Evolutionary conservation across 2,888 invertebrate species (phyloP), one percentile per base, ranked within the genome.

Genomic region (Stenchaetothrips biformis): DNA sequence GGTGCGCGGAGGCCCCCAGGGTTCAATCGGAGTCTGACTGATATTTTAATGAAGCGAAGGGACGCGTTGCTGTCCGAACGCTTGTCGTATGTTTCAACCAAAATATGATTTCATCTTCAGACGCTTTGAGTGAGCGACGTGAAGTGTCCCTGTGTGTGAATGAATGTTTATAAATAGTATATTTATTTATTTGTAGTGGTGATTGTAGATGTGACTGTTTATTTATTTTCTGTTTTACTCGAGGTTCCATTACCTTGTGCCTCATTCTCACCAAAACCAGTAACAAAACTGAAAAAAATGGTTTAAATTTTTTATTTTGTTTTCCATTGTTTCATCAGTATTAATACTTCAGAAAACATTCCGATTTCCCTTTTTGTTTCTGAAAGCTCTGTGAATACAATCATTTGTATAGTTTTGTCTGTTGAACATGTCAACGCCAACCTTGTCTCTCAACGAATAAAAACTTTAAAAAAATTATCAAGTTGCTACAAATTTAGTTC

Each of bases 121-220:
- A 53, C 53, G 53, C 18, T 53, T 53, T 13, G 18, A 13, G 13
- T 13, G 53, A 53, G 53, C 53, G 53, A 18, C 18, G 53, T 18
- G 67, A 74, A 74, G 11, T 25, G n/a, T 74, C 25, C 67, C 21
- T 74, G 25, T 25, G 67, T 74, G 21, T 74, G 67, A 74, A 21
- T 25, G 67, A 25, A 74, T 74, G 67, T 21, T 21, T 11, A 21
- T 21, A 25, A 25, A 21, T 74, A 74, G 67, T 8, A 8, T 74
- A 74, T 74, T 74, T 74, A 74, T 74, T 74, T 74, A 74, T 74
- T 25, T 74, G 67, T 74, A 74, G 67, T 74, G 67, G 67, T 74
- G 67, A 74, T 74, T 74, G 67, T 74, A 25, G 67, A 74, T 11
- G 25, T 25, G 67, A 74, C 67, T 74, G 67, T 25, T 74, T 74